phyloP scores from a whole-genome alignment of 2,888 invertebrate species.

The Branchellion lobata region DNA sequence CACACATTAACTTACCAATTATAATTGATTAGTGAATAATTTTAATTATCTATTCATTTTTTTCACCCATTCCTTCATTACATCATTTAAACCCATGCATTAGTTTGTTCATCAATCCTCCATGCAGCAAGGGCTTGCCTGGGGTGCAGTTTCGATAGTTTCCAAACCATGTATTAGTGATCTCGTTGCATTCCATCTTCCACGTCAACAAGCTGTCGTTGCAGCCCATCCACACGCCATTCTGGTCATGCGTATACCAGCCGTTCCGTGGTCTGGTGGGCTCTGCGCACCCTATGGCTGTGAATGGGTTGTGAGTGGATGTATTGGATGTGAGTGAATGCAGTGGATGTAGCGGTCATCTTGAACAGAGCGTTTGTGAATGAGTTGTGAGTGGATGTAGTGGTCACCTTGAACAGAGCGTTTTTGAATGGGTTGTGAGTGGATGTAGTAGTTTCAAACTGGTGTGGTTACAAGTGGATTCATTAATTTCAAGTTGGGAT shows the following conservation, averaged over 20 bases:
- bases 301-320: background rate
- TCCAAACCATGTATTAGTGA: conserved; percentile 42
- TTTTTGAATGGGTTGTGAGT: no score
- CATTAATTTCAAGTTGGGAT: no score
- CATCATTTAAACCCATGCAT: no score
- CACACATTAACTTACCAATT: no score
- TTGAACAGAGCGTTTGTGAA: background rate
- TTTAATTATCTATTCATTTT: no score
- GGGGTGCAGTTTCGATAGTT: conserved; percentile 40
- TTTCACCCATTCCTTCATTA: no score
- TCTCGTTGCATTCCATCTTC: conserved; percentile 40
- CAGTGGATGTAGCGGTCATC: background rate
- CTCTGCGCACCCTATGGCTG: conserved; percentile 45
- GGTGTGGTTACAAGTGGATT: no score
- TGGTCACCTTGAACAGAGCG: background rate
- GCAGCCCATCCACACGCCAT: conserved; percentile 41
- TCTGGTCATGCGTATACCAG: conserved; percentile 41
- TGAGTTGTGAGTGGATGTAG: background rate
- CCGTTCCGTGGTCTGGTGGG: conserved; percentile 34
- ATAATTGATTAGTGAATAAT: no score
- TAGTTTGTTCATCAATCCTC: background rate
- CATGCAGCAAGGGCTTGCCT: conserved; percentile 3
- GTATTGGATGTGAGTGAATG: no score
- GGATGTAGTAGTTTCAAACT: no score
- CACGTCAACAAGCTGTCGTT: conserved; percentile 40